Evolutionary conservation across 1,140 invertebrate genomes (phyloP), one percentile per base, ranked within the genome.

Genomic region (Ooceraea biroi): DNA sequence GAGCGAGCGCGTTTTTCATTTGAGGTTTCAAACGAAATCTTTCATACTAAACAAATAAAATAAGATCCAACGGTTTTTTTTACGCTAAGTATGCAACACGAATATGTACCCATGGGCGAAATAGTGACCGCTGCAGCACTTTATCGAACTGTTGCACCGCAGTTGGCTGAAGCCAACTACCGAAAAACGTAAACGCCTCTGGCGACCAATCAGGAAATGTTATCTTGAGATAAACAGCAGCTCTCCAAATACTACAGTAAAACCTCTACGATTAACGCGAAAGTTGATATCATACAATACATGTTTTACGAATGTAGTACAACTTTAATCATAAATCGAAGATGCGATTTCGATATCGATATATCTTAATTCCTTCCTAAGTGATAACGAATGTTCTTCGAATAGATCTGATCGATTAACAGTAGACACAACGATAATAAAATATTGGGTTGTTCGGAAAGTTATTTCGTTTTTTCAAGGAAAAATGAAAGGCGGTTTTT

Each of bases 61-160:
- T 14, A 44, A 30, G 3, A 60, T 58, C 14, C 8, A 27, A 8
- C 8, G n/a, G 1, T 50, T 30, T n/a, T n/a, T n/a, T n/a, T n/a
- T n/a, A n/a, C n/a, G n/a, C n/a, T n/a, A n/a, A n/a, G n/a, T 5
- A 3, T 30, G 27, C 17, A 8, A 52, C 36, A 36, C 12, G 30
- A 71, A 71, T 66, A 17, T 2, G 4, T 11, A 17, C 0, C 11
- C 36, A 72, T 17, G 19, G 3, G 19, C 10, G 4, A 58, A 72
- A 72, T 41, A 19, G 3, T 57, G 3, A 36, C 10, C 44, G n/a
- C 48, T 30, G 0, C 7, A 36, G 19, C 19, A 7, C 3, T 41
- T n/a, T 72, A 57, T 55, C 27, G 12, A 41, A 72, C n/a, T 52
- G n/a, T 52, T 52, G n/a, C 50, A 52, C n/a, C n/a, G 50, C 30